Conservation (phyloP, 2,888 invertebrate species). For the Lepas anatifera region DNA sequence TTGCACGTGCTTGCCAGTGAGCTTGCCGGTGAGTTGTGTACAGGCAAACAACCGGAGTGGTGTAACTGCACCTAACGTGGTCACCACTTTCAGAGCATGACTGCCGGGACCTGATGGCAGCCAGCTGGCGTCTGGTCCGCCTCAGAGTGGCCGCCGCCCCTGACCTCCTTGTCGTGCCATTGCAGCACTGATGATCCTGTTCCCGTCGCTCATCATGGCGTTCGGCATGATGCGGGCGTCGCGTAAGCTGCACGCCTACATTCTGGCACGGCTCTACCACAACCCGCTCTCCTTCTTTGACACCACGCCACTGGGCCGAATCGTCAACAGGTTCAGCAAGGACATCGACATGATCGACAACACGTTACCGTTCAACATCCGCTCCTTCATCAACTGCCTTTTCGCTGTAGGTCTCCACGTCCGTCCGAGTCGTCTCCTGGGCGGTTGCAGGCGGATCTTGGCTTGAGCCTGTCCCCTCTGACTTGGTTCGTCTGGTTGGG, state of each 20-base stretch:
- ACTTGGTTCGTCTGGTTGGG: neutral
- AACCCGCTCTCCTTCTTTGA: slow-evolving; percentile 33
- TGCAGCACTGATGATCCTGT: neutral
- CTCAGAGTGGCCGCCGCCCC: no score
- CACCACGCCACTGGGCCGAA: slow-evolving; percentile 34
- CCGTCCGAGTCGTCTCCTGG: no score
- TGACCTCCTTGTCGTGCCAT: no score
- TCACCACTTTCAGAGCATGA: no score
- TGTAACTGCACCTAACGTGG: no score
- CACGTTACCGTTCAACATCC: slow-evolving; percentile 42
- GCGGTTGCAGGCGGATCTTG: no score
- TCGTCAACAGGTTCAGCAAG: slow-evolving; percentile 36
- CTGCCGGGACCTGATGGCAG: no score
- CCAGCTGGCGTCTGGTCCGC: no score
- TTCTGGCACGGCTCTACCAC: slow-evolving; percentile 14
- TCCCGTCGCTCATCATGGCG: neutral
- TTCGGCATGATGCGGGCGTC: slow-evolving; percentile 12
- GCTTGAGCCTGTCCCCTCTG: no score
- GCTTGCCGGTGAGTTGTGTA: no score
- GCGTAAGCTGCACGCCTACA: neutral
- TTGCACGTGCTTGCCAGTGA: no score
- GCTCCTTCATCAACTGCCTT: slow-evolving; percentile 45
- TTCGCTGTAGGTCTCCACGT: slow-evolving; percentile 19
- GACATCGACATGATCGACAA: slow-evolving; percentile 28
- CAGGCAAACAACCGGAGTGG: no score